These are phyloP conservation scores for Octopus sinensis DNA, from an alignment of 1,140 invertebrate species.

Conservation along the genomic window DNA sequence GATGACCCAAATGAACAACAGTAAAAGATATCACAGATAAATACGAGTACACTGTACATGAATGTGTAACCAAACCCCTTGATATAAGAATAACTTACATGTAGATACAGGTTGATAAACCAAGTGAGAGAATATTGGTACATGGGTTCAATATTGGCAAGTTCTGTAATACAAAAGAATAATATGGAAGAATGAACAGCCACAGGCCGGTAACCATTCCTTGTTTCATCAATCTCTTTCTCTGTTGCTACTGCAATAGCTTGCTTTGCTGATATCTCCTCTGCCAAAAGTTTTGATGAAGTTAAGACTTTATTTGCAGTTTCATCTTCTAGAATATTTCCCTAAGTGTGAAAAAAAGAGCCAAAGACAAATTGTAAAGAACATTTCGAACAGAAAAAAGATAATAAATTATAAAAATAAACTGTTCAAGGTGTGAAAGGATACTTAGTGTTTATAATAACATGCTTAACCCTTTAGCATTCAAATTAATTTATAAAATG, in stretches of 20 bases:
- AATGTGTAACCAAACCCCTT: neutral
- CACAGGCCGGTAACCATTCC: constrained; percentile 56
- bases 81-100: constrained; percentile 43
- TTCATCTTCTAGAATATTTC: constrained; percentile 58
- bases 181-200: constrained; percentile 56
- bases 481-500: too few species aligned
- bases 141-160: constrained; percentile 59
- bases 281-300: constrained; percentile 54
- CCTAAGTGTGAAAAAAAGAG: constrained; percentile 29
- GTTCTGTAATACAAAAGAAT: constrained; percentile 59
- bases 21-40: too few species aligned
- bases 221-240: constrained; percentile 55
- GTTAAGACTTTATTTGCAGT: constrained; percentile 56
- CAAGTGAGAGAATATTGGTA: constrained; percentile 59
- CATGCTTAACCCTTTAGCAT: too few species aligned
- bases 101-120: constrained; percentile 58
- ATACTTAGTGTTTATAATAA: too few species aligned
- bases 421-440: too few species aligned
- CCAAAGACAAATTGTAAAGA: too few species aligned
- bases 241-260: constrained; percentile 55
- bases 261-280: constrained; percentile 57
- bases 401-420: too few species aligned
- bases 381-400: too few species aligned
- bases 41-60: too few species aligned
- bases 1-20: too few species aligned